Conservation (phyloP, 2,113 vertebrate genomes). For the Nycticebus coucang region DNA sequence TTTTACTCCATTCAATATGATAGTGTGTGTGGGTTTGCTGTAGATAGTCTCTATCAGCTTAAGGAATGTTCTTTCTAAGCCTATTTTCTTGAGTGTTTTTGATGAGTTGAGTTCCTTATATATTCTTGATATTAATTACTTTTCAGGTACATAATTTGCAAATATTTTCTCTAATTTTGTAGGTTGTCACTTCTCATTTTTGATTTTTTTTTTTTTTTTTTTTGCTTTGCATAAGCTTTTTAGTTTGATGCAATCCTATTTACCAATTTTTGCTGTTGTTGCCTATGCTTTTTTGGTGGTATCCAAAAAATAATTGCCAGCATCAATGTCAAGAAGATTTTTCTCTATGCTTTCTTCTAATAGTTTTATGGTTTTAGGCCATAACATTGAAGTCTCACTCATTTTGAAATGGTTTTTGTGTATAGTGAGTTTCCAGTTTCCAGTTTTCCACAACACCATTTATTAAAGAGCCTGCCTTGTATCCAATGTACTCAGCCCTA, state of each 20-base stretch:
- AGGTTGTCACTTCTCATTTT: neutral
- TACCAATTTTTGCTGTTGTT: neutral
- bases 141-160: no score
- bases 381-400: neutral
- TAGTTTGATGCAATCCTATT: neutral
- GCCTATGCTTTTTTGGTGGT: neutral
- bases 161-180: neutral
- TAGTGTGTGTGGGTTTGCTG: no score
- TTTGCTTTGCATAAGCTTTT: neutral
- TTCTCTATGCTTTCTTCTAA: neutral
- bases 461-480: neutral
- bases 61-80: no score
- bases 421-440: neutral
- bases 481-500: no score
- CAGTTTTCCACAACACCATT: neutral
- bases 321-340: neutral
- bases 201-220: neutral
- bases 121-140: no score
- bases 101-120: no score
- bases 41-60: no score
- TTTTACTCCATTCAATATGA: no score
- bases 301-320: neutral
- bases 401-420: neutral
- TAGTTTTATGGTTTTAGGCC: neutral
- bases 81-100: no score